These are phyloP conservation scores for Ichneumoninae sp. DNA, from an alignment of 2,888 invertebrate species.

Conservation along the genomic window DNA sequence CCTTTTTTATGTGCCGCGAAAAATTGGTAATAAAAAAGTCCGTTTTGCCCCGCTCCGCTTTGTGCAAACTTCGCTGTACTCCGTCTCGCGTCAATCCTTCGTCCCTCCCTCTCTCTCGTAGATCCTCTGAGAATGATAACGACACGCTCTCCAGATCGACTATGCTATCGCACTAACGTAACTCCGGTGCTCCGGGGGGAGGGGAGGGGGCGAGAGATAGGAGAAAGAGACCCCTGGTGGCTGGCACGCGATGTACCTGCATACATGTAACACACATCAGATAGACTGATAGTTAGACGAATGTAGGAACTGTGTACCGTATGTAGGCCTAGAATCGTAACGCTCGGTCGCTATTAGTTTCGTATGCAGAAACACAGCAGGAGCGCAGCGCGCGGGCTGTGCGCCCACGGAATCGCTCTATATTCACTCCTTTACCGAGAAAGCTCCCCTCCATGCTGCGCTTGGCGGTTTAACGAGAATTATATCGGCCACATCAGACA, in stretches of 20 bases:
- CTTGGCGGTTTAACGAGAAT: slow-evolving; percentile 78
- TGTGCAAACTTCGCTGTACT: slow-evolving; percentile 33
- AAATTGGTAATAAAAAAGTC: neutral
- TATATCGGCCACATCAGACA: slow-evolving; percentile 77
- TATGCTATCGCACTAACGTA: slow-evolving; percentile 48
- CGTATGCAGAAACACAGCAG: slow-evolving; percentile 57
- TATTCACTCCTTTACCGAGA: slow-evolving; percentile 23
- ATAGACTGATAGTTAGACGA: slow-evolving; percentile 56
- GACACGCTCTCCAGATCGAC: slow-evolving; percentile 38
- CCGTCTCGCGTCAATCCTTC: slow-evolving; percentile 42
- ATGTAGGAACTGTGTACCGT: slow-evolving; percentile 33
- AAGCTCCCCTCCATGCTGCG: slow-evolving; percentile 44
- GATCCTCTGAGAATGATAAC: slow-evolving; percentile 56
- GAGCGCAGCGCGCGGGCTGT: slow-evolving; percentile 29
- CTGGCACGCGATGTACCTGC: slow-evolving; percentile 65
- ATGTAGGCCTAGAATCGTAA: slow-evolving; percentile 49
- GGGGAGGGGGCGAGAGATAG: slow-evolving; percentile 49
- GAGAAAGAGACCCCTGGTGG: slow-evolving; percentile 37
- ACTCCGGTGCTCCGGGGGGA: slow-evolving; percentile 49
- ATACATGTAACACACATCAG: slow-evolving; percentile 50
- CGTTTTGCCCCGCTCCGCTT: neutral
- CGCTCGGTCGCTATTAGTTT: slow-evolving; percentile 61
- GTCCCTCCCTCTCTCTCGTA: neutral
- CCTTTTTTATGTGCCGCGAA: too few relatives aligned
- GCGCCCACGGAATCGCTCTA: slow-evolving; percentile 42